Evolutionary conservation across 1,140 invertebrate species (phyloP).

Genomic region (Bradynema listronoti): DNA sequence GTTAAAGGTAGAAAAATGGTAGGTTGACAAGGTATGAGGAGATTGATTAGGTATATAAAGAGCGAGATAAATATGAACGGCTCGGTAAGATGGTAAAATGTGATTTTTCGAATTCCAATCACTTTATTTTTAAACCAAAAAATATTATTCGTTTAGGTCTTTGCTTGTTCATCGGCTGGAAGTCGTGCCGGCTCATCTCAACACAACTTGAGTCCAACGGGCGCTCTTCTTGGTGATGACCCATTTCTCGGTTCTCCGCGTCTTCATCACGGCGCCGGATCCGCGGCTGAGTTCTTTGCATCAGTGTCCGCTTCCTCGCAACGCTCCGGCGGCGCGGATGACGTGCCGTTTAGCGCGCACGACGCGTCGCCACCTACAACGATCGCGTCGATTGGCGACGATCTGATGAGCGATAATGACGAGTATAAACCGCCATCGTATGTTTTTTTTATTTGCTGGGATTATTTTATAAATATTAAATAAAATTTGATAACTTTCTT

Average conservation of each 20-base stretch:
- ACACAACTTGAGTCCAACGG: too few species aligned
- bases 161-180: too few species aligned
- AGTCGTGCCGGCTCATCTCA: too few species aligned
- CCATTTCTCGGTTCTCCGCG: too few species aligned
- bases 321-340: not conserved
- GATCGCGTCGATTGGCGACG: not conserved
- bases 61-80: not conserved
- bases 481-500: not conserved
- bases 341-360: slow-evolving; percentile 4
- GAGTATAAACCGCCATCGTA: slow-evolving; percentile 7
- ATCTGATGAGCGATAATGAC: slow-evolving; percentile 11
- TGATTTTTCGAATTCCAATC: too few species aligned
- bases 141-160: too few species aligned
- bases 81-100: too few species aligned
- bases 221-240: too few species aligned
- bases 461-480: not conserved
- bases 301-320: not conserved
- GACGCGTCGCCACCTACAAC: slow-evolving; percentile 5
- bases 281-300: not conserved
- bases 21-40: too few species aligned
- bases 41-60: too few species aligned
- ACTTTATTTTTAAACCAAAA: too few species aligned
- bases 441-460: not conserved
- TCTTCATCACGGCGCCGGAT: not conserved
- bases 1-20: too few species aligned